These are phyloP conservation scores for Neoitamus cyanurus DNA, from an alignment of 2,888 invertebrate genomes.

Conservation along the genomic window DNA sequence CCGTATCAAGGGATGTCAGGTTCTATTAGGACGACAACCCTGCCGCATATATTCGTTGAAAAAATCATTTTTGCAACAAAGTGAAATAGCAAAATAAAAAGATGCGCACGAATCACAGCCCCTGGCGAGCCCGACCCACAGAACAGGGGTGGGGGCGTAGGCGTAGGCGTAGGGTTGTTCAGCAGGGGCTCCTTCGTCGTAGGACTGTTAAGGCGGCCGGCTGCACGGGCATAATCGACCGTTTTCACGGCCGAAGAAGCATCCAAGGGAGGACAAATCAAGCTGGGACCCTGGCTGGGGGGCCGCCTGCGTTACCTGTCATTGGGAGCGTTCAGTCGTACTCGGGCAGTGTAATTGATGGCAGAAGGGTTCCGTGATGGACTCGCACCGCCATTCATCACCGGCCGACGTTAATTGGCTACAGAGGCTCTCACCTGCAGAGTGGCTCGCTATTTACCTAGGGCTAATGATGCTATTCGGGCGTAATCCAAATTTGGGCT, in stretches of 20 bases:
- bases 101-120: background rate
- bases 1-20: background rate
- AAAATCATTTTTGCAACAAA: background rate
- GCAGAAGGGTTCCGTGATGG: slow-evolving; percentile 13
- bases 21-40: background rate
- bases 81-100: background rate
- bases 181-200: background rate
- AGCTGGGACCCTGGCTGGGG: background rate
- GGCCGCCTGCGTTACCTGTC: background rate
- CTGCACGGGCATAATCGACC: background rate
- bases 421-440: background rate
- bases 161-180: background rate
- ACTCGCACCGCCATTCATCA: slow-evolving; percentile 19
- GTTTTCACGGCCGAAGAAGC: background rate
- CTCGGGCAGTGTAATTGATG: background rate
- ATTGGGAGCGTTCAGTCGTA: background rate
- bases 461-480: background rate
- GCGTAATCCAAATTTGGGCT: slow-evolving; percentile 24
- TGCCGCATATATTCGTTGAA: background rate
- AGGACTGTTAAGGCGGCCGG: background rate
- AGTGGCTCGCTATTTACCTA: background rate
- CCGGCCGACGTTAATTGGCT: background rate
- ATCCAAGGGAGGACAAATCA: background rate
- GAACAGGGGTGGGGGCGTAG: background rate
- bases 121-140: background rate